Evolutionary conservation across 2,888 invertebrate genomes (phyloP), one percentile per base, ranked within the genome.

Genomic region (Prosapia bicincta): DNA sequence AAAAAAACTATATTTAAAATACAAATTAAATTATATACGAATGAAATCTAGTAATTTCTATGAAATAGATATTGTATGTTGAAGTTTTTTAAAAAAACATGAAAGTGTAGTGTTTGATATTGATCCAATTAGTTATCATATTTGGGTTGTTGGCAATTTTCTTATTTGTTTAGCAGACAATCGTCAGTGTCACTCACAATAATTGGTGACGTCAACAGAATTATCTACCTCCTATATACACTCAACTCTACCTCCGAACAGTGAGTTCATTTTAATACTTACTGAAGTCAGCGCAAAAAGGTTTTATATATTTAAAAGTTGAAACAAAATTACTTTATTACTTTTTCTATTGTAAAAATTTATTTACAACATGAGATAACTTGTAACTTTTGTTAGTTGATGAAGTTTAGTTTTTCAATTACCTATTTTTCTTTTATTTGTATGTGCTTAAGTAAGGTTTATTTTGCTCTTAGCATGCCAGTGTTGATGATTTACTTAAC

Each of bases 151-250:
- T 13, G 30, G 26, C 20, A 28, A 25, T 67, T 67, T 15, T 26
- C 25, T 25, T 6, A 69, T 30, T 65, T 30, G 65, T 24, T 66
- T 26, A 28, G 65, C 26, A 72, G 72, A 72, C 54, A 43, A 71
- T 54, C 54, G 71, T 28, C 65, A 28, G 69, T 69, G 30, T 69
- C 71, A 25, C 9, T 71, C 66, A 26, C 25, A 26, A 3, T n/a
- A n/a, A n/a, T 72, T 32, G 66, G 66, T 28, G 66, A 72, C 24
- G 65, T 30, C 30, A 23, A 69, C 9, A 26, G 32, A 24, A 69
- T 67, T 65, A 76, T 76, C 76, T 76, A 76, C 76, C 76, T 76
- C 76, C 70, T 43, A 67, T 43, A 76, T 32, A 72, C 26, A 76
- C 67, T 76, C 74, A 70, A 65, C 74, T 76, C 76, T 76, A 76